Evolutionary conservation across 2,888 invertebrate species (phyloP).

Genomic region (Gymnocheta viridis): DNA sequence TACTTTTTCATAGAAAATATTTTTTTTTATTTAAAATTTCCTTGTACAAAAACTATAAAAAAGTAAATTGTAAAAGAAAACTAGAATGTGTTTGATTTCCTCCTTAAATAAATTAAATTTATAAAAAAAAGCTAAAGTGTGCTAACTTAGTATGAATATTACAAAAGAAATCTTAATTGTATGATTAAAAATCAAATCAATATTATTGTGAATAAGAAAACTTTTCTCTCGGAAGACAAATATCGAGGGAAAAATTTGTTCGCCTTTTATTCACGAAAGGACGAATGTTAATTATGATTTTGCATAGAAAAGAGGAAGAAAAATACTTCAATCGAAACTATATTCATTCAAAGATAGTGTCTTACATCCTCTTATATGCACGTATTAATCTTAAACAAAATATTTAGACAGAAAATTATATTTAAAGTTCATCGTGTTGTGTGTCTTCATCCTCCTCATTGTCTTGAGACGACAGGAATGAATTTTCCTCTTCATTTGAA

Average conservation of each 20-base stretch:
- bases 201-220: too few species aligned
- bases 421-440: constrained; percentile 86
- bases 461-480: constrained; percentile 70
- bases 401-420: not conserved
- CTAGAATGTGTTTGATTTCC: not conserved
- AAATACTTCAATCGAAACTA: constrained; percentile 57
- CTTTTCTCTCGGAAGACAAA: too few species aligned
- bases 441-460: constrained; percentile 82
- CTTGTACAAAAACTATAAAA: not conserved
- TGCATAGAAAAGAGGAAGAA: constrained; percentile 47
- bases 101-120: constrained; percentile 49
- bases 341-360: constrained; percentile 75
- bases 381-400: not conserved
- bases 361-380: constrained; percentile 26
- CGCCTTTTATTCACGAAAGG: too few species aligned
- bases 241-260: too few species aligned
- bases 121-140: constrained; percentile 25
- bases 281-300: not conserved
- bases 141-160: constrained; percentile 49
- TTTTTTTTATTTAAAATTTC: constrained; percentile 28
- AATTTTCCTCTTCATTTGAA: constrained; percentile 81
- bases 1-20: constrained; percentile 44
- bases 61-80: constrained; percentile 6
- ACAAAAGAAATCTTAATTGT: constrained; percentile 34
- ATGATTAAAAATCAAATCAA: constrained; percentile 5